These are phyloP conservation scores for Rousettus madagascariensis DNA, from an alignment of 2,797 vertebrate genomes.

Conservation along the genomic window DNA sequence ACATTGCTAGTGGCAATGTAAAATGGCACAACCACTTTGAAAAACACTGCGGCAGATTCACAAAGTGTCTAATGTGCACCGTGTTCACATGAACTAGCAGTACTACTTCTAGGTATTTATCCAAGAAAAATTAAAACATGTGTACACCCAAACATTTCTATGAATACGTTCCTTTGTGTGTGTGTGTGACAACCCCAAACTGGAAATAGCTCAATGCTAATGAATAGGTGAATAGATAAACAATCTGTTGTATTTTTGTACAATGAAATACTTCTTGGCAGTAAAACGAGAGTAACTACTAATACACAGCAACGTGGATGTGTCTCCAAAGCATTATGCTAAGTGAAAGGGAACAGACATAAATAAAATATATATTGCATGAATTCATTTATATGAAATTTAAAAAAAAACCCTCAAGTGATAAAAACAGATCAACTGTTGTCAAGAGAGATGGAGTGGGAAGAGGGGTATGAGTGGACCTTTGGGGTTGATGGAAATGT, in stretches of 20 bases:
- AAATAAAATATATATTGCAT: background rate
- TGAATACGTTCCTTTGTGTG: background rate
- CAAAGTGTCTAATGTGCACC: background rate
- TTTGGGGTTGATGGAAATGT: background rate
- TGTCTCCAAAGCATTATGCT: background rate
- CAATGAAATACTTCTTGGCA: background rate
- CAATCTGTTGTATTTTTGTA: background rate
- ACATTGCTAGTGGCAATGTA: background rate
- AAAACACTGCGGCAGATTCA: background rate
- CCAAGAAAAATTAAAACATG: background rate
- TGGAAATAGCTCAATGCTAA: background rate
- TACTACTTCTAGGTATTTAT: background rate
- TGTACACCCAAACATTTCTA: background rate
- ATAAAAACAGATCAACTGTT: background rate
- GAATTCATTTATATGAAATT: background rate
- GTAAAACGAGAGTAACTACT: background rate
- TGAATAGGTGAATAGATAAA: background rate
- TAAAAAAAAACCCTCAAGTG: background rate
- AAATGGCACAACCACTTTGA: background rate
- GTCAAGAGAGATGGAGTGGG: background rate
- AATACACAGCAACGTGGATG: background rate
- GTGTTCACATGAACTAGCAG: background rate
- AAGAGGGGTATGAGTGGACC: background rate
- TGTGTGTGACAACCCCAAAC: background rate
- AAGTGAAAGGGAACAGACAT: background rate